A percentile compares a stretch with the other conserved stretches of the same genome.
phyloP scores from a whole-genome alignment of 2,113 vertebrate species.

The Gambusia holbrooki region DNA sequence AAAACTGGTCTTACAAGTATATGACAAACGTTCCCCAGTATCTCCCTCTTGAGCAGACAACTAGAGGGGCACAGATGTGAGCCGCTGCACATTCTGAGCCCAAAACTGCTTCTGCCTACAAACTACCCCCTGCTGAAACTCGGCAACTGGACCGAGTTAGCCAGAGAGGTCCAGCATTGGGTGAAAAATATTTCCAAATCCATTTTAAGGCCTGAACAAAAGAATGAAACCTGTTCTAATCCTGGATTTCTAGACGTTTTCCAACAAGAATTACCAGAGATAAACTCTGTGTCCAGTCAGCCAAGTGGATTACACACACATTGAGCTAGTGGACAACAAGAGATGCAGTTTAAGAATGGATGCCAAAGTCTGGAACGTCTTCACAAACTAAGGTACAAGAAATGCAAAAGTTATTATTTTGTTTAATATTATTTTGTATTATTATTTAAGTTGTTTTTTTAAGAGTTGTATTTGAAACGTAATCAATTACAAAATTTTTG shows the following conservation, averaged over 20 bases:
- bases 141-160: neutral
- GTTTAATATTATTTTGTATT: neutral
- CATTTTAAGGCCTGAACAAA: neutral
- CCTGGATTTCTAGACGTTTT: no score
- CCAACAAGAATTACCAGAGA: no score
- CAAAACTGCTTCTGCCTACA: neutral
- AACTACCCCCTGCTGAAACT: constrained; percentile 4
- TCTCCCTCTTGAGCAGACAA: neutral
- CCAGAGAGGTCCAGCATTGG: neutral
- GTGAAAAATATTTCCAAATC: neutral
- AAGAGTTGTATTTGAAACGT: no score
- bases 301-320: no score
- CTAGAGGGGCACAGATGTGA: neutral
- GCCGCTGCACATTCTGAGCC: constrained; percentile 14
- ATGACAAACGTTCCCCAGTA: no score
- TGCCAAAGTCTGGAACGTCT: constrained; percentile 22
- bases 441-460: no score
- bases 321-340: no score
- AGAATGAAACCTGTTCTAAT: neutral
- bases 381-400: constrained; percentile 65
- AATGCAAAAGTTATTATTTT: constrained; percentile 7
- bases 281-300: no score
- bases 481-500: no score
- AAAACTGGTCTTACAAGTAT: no score
- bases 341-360: neutral